phyloP scores from a whole-genome alignment of 2,113 vertebrate genomes.

The Aptenodytes forsteri region DNA sequence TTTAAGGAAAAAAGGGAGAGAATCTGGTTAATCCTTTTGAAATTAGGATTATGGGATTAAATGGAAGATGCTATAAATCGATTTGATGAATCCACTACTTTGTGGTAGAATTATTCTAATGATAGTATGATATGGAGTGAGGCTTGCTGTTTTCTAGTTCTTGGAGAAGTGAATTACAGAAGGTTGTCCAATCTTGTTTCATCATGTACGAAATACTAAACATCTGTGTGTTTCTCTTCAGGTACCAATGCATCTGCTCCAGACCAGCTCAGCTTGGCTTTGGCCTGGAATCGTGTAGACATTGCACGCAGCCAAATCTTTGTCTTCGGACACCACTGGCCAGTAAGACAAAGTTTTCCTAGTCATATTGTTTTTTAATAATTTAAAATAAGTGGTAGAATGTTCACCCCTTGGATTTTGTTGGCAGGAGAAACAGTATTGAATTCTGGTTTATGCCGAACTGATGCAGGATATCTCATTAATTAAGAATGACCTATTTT shows the following conservation, averaged over 20 bases:
- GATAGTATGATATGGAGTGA: not conserved
- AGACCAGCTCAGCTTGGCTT: constrained; percentile 94
- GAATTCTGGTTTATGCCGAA: not conserved
- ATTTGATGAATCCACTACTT: not conserved
- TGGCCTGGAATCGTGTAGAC: constrained; percentile 99
- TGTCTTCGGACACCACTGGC: constrained; percentile 94
- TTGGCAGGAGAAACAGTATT: not conserved
- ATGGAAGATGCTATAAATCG: not conserved
- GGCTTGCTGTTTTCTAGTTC: not conserved
- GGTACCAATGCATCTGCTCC: constrained; percentile 95
- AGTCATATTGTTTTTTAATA: not conserved
- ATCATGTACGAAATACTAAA: not conserved
- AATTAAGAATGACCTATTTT: not conserved
- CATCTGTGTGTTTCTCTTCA: constrained; percentile 27
- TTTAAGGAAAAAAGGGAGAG: not conserved
- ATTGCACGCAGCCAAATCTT: constrained; percentile 98
- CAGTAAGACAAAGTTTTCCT: constrained; percentile 78
- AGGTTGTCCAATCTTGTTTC: not conserved
- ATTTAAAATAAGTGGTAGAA: not conserved
- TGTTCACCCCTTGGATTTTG: not conserved
- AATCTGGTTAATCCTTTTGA: not conserved
- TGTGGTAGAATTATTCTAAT: not conserved
- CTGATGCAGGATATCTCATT: not conserved
- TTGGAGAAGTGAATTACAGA: not conserved
- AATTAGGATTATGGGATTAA: not conserved